Base-by-base conservation (phyloP, 2,113 vertebrate species). In the Perognathus longimembris region DNA sequence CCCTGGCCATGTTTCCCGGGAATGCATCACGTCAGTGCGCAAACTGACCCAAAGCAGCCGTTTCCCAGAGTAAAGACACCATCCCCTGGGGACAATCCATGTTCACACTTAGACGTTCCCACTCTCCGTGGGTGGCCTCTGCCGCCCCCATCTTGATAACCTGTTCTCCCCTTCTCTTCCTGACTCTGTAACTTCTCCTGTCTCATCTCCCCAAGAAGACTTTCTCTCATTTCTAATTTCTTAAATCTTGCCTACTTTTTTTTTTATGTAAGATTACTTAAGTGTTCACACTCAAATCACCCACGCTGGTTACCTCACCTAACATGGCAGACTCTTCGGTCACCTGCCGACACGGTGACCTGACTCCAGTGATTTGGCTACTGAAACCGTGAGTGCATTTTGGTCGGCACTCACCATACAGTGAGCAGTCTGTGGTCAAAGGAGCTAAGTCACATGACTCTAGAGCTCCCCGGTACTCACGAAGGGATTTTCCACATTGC, bases 91-190 rank as follows among this genome's bases (percentile, higher is more conserved):
- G 2, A 32, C 45, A 28, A 20, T 15, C 21, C 32, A 59, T 32
- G 36, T n/a, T 28, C 10, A 7, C 57, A 22, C 22, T 0, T 0
- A 17, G 15, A n/a, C 0, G 0, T 1, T 11, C 34, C 20, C 12
- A 8, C 12, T 14, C 18, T n/a, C 24, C 32, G 2, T 1, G 4
- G 26, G 12, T n/a, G 28, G 26, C 38, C 21, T 32, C 14, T 6
- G 30, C 3, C 30, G 18, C 7, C 18, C 3, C 34, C 7, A 22
- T 38, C 76, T 42, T 8, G 21, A 38, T 0, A 7, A 34, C 32
- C 10, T 4, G 9, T 50, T 64, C 9, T 8, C 63, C 15, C 14
- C 15, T 54, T 54, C 50, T 54, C 50, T 10, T 54, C 50, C 50
- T 54, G 50, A 12, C 17, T 54, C 17, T 54, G 17, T 54, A 54